Evolutionary conservation across 1,140 invertebrate species (phyloP), one percentile per base, ranked within the genome.

Genomic region (Drosophila lini): DNA sequence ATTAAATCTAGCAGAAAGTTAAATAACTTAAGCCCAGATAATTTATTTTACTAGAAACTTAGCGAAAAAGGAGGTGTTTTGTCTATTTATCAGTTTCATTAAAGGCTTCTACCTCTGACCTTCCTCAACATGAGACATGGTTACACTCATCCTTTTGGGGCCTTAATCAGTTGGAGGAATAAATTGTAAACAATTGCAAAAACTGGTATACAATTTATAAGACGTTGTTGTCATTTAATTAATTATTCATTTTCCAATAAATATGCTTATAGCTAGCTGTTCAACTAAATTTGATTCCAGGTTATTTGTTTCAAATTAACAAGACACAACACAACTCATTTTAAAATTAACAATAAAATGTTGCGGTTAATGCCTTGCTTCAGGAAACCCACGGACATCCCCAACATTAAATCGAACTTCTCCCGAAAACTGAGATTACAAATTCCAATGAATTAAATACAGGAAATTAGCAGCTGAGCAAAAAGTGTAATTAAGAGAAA

Each of bases 401-500:
- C 13, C 9, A 8, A 44, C 31, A 32, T 16, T n/a, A 32, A 65
- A 48, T 16, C 59, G 7, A 16, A 22, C 16, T 36, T 63, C 25
- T 45, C n/a, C 16, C 11, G 10, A 34, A 52, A 67, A 5, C 11
- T 10, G 25, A 47, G 34, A 48, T 48, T 58, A 8, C 42, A 9
- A 41, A 71, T 59, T 71, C 22, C 52, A 6, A 42, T n/a, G 28
- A 34, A 57, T 41, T 40, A n/a, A 70, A 61, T 45, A 25, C 56
- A 73, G 71, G 71, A 74, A 74, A 74, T 31, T 53, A 74, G 25
- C 34, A 34, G 48, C 10, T 16, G 36, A 53, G 28, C 34, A 44
- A 53, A 69, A 70, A 70, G 47, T 70, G 47, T 56, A 78, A 78
- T 78, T 78, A 78, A 59, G 68, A 38, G 31, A 55, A 78, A 78